These are phyloP conservation scores for Papilio dardanus DNA, from an alignment of 1,140 invertebrate genomes.

Conservation along the genomic window DNA sequence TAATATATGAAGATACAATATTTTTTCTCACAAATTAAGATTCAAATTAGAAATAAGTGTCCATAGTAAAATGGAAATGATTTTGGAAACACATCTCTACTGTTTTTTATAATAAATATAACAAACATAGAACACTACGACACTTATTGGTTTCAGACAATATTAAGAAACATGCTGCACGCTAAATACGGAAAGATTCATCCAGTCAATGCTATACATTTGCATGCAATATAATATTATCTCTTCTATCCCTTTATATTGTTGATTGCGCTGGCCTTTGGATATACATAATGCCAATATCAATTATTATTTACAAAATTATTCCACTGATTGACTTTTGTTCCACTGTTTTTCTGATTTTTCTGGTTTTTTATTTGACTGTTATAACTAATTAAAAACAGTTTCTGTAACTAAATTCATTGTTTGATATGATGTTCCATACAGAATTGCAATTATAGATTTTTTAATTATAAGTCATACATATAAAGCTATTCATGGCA, in stretches of 20 bases:
- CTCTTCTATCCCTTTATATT: conserved; percentile 3
- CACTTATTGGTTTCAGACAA: conserved; percentile 6
- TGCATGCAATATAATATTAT: conserved; percentile 13
- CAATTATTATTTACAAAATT: background rate
- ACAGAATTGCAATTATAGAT: no score
- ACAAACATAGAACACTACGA: conserved; percentile 1
- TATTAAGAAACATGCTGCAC: conserved; percentile 2
- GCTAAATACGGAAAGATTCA: background rate
- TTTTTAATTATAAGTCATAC: no score
- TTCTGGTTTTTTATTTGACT: no score
- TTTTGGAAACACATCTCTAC: background rate
- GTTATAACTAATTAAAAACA: no score
- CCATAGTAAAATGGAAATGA: background rate
- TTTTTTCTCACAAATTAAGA: background rate
- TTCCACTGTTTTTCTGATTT: no score
- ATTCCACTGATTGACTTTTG: no score
- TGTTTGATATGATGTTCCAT: no score
- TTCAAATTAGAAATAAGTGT: background rate
- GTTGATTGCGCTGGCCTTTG: background rate
- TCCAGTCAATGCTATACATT: background rate
- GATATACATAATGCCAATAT: background rate
- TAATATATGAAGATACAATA: background rate
- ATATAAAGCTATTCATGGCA: no score
- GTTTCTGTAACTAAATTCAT: no score
- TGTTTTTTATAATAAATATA: background rate